Base-by-base conservation (phyloP, 1,140 invertebrate species). In the Saxidomus purpurata region DNA sequence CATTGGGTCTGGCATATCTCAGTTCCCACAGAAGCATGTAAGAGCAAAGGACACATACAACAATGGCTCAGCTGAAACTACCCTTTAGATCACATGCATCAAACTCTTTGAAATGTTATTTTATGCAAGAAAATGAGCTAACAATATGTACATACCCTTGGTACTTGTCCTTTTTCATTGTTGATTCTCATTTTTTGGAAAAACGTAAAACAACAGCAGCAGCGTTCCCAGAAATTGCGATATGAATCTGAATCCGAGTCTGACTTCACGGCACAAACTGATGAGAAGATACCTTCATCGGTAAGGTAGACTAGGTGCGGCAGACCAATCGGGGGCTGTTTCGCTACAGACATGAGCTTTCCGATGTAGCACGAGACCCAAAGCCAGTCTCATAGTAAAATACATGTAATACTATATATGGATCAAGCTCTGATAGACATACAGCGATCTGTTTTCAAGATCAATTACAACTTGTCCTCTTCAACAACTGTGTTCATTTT, bases 261-360 rank as follows among this genome's bases (percentile, higher is more conserved):
- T 11, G 52, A 63, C 38, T 69, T 74, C 31, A 77, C 52, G 17
- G 31, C n/a, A 87, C 49, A 43, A n/a, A 79, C 85, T 25, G 84
- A 87, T 9, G 74, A 63, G 31, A 87, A 87, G 28, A 87, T 79
- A 25, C 85, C 85, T 49, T 87, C 85, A 69, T 87, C 85, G 15
- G 85, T 87, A 9, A 79, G 74, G 55, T 79, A 87, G 0, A 63
- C 71, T 0, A 79, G 85, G 47, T 87, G 84, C 17, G 85, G 85
- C 22, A 87, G 74, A 43, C 85, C 85, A 36, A 87, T 87, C 19
- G 15, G 28, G 25, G 71, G n/a, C 36, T 52, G 71, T 15, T 40
- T 47, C 1, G 11, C 69, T n/a, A 87, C 67, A 76, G 84, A 77
- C 84, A 87, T 87, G 43, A 52, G 74, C 40, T 13, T 19, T 71